A percentile compares a stretch with the other conserved stretches of the same genome.
Conservation (phyloP, 1,140 invertebrate genomes). For the Caerostris extrusa region DNA sequence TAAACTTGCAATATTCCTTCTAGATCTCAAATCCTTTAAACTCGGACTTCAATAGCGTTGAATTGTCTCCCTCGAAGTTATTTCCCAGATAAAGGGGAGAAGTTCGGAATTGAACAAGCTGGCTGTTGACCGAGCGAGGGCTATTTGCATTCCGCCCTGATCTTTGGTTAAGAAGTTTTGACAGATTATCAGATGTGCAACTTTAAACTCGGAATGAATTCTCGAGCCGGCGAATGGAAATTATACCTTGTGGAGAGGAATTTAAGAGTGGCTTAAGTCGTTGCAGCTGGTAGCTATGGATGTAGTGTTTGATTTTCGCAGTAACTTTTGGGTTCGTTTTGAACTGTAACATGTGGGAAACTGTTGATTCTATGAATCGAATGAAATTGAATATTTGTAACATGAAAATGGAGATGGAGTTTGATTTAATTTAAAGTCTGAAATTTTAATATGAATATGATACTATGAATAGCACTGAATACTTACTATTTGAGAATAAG, state of each 20-base stretch:
- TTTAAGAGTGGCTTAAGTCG: neutral
- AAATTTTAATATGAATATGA: too few species aligned
- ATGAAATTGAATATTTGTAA: too few species aligned
- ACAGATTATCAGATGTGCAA: conserved; percentile 30
- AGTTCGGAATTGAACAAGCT: neutral
- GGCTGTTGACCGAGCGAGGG: neutral
- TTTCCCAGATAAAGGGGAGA: neutral
- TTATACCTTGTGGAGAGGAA: neutral
- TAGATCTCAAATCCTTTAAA: neutral
- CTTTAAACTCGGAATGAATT: neutral
- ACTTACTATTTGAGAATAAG: too few species aligned
- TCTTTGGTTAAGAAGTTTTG: conserved; percentile 10
- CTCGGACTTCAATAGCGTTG: neutral
- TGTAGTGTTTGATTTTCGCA: too few species aligned
- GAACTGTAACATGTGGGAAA: too few species aligned
- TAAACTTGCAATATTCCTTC: conserved; percentile 14
- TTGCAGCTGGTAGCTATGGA: too few species aligned
- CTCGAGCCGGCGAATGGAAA: neutral
- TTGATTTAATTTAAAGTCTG: too few species aligned
- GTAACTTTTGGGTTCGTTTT: too few species aligned
- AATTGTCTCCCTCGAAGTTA: neutral
- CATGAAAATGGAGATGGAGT: too few species aligned
- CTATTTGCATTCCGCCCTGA: neutral
- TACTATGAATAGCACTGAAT: too few species aligned
- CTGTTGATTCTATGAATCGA: too few species aligned